Evolutionary conservation across 53 echinoderm and acorn worm genomes (phyloP).

Genomic region (Apostichopus leukothele): DNA sequence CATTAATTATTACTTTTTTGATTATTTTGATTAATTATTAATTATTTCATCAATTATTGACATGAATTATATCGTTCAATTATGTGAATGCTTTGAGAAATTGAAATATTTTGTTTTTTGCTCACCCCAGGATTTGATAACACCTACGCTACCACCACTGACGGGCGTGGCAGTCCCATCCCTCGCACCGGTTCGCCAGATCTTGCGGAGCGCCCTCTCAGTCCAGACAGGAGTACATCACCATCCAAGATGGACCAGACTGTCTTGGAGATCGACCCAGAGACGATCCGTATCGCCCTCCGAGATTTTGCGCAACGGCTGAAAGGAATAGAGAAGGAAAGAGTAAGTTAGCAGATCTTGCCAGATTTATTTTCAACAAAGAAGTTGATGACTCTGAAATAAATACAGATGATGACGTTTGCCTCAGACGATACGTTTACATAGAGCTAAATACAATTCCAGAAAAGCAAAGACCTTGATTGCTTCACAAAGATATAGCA

Average conservation of each 20-base stretch:
- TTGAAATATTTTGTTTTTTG: neutral
- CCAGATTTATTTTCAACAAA: too few species aligned
- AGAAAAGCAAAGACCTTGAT: too few species aligned
- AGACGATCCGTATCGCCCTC: slow-evolving; percentile 90
- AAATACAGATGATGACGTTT: too few species aligned
- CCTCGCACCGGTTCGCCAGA: slow-evolving; percentile 89
- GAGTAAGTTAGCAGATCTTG: slow-evolving; percentile 50
- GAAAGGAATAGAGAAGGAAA: slow-evolving; percentile 84
- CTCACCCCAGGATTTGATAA: slow-evolving; percentile 84
- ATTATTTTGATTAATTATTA: too few species aligned
- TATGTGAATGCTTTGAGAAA: too few species aligned
- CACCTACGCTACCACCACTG: slow-evolving; percentile 88
- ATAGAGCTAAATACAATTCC: too few species aligned
- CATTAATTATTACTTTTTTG: too few species aligned
- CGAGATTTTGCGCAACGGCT: slow-evolving; percentile 91
- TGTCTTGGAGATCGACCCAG: slow-evolving; percentile 93
- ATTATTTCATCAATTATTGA: too few species aligned
- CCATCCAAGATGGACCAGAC: slow-evolving; percentile 88
- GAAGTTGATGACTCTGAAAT: too few species aligned
- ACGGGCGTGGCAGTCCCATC: slow-evolving; percentile 91
- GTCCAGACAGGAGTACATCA: slow-evolving; percentile 75
- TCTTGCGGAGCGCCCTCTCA: slow-evolving; percentile 71
- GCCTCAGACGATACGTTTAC: too few species aligned
- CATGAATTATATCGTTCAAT: too few species aligned
- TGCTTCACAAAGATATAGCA: too few species aligned